Percentiles rank a stretch among this genome's conserved stretches.
phyloP scores from a whole-genome alignment of 2,113 vertebrate genomes.

The Pollachius pollachius region DNA sequence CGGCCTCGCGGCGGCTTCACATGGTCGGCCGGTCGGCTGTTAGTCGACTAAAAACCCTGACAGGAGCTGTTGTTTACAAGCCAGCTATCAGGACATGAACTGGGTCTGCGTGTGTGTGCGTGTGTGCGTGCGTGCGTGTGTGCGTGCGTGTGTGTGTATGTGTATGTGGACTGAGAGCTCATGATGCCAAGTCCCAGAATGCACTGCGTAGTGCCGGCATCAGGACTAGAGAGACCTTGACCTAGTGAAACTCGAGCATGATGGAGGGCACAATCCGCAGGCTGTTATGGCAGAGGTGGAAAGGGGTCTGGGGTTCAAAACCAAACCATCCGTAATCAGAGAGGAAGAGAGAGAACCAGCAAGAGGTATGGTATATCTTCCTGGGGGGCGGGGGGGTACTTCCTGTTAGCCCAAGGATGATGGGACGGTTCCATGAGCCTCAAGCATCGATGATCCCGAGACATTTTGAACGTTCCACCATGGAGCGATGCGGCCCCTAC shows the following conservation, averaged over 20 bases:
- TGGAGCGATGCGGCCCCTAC: no score
- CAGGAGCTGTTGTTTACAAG: conserved; percentile 59
- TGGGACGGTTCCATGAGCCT: no score
- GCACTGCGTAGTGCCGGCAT: conserved; percentile 34
- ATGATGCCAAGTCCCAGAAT: conserved; percentile 53
- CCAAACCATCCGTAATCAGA: conserved; percentile 53
- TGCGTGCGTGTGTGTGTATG: conserved; percentile 1
- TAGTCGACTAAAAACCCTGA: conserved; percentile 44
- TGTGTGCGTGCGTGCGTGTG: neutral
- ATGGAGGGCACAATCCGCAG: conserved; percentile 57
- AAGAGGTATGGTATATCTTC: no score
- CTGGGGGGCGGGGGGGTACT: no score
- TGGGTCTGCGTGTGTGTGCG: neutral
- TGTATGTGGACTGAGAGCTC: conserved; percentile 13
- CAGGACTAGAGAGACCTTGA: conserved; percentile 48
- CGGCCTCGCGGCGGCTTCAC: conserved; percentile 41
- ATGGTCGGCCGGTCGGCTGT: conserved; percentile 50
- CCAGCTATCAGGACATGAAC: conserved; percentile 35
- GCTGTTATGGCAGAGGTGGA: conserved; percentile 50
- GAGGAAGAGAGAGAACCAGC: no score
- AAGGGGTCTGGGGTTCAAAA: conserved; percentile 57
- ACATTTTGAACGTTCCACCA: no score
- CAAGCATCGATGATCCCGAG: no score
- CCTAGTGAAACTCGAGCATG: conserved; percentile 63
- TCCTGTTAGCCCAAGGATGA: no score